Evolutionary conservation across 2,797 vertebrate species (phyloP).

Genomic region (Mus caroli): DNA sequence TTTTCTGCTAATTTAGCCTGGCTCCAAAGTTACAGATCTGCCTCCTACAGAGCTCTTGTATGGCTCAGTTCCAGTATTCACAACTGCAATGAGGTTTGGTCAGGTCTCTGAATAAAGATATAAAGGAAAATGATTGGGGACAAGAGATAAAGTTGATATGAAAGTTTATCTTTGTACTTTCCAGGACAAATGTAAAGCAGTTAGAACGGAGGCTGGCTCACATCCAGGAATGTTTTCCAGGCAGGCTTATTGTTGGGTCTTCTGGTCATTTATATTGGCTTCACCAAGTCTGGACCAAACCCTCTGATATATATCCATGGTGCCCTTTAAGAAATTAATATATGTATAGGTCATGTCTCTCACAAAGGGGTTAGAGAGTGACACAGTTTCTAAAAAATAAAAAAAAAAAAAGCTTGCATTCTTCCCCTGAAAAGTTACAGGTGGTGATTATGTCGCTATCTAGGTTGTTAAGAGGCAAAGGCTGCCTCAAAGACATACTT

Average conservation of each 20-base stretch:
- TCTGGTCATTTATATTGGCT: neutral
- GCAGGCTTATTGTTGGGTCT: fast-evolving
- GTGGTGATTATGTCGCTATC: neutral
- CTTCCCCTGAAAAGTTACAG: neutral
- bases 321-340: neutral
- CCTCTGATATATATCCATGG: fast-evolving
- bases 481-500: neutral
- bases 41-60: neutral
- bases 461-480: neutral
- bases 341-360: neutral
- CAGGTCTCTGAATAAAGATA: neutral
- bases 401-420: neutral
- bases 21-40: neutral
- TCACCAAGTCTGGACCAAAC: neutral
- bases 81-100: no score
- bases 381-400: neutral
- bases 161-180: neutral
- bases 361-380: neutral
- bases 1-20: neutral
- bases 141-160: neutral
- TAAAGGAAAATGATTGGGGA: neutral
- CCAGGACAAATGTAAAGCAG: neutral
- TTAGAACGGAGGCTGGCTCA: neutral
- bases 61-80: neutral
- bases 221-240: neutral